Conservation (phyloP, 2,797 vertebrate species). For the Myiotriccus ornatus region DNA sequence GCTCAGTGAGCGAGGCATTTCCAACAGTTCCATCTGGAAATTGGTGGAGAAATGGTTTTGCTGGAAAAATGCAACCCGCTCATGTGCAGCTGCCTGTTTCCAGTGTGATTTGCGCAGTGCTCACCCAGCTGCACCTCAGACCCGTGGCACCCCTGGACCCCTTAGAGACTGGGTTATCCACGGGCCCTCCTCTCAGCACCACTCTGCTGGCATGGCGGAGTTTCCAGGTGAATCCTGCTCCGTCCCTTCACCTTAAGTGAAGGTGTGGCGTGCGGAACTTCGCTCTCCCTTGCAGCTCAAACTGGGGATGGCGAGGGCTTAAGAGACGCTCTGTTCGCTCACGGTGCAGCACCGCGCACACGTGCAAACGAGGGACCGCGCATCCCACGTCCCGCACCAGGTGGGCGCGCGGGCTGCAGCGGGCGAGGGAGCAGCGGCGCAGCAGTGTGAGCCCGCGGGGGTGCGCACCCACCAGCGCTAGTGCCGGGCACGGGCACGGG, state of each 20-base stretch:
- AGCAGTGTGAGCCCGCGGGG: background rate
- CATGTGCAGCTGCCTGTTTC: rapidly evolving
- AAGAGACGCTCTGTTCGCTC: rapidly evolving
- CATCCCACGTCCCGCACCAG: rapidly evolving
- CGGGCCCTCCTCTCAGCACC: background rate
- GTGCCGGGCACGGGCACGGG: rapidly evolving
- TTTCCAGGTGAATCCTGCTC: background rate
- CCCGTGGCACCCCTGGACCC: rapidly evolving
- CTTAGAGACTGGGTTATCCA: rapidly evolving
- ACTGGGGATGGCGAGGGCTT: rapidly evolving
- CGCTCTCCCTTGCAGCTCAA: background rate
- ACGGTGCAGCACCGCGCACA: rapidly evolving
- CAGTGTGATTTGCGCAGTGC: background rate
- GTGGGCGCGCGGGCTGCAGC: background rate
- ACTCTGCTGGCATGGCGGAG: rapidly evolving
- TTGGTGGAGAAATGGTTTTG: background rate
- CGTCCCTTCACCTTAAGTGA: rapidly evolving
- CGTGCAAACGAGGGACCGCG: rapidly evolving
- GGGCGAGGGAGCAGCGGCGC: background rate
- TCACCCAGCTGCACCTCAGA: background rate
- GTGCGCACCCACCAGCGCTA: background rate
- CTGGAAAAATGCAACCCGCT: background rate
- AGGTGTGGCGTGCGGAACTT: rapidly evolving
- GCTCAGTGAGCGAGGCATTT: rapidly evolving
- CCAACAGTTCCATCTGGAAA: background rate